Evolutionary conservation across 2,113 vertebrate species (phyloP).

Genomic region (Syrmaticus mikado): DNA sequence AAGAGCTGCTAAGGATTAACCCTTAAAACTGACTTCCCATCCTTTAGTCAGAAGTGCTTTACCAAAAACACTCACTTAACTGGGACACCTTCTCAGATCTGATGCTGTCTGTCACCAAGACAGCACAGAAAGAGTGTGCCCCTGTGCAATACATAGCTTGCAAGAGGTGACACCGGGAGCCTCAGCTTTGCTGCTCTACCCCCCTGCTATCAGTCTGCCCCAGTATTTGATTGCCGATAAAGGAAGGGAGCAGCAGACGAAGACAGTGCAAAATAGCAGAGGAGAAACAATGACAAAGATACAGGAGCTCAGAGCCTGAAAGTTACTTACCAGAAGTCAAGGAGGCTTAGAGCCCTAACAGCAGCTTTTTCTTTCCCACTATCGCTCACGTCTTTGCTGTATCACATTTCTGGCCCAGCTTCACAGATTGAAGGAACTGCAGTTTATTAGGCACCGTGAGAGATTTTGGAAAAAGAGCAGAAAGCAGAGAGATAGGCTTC

Average conservation of each 20-base stretch:
- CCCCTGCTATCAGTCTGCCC: not conserved
- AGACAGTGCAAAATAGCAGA: not conserved
- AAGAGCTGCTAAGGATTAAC: not conserved
- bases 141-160: not conserved
- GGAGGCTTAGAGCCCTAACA: not conserved
- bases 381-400: not conserved
- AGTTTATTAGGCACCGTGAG: not conserved
- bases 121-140: not conserved
- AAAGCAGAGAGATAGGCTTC: not conserved
- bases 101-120: too few species aligned
- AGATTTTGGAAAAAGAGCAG: not conserved
- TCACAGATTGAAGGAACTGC: not conserved
- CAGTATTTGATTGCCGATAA: too few species aligned
- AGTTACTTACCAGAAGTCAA: not conserved
- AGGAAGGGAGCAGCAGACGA: too few species aligned
- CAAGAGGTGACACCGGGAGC: not conserved
- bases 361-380: too few species aligned
- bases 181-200: not conserved
- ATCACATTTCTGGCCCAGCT: not conserved
- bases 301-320: not conserved
- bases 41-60: not conserved
- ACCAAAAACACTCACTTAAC: not conserved
- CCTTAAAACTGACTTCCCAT: not conserved
- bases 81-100: not conserved
- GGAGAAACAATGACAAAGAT: not conserved